A percentile compares a stretch with the other conserved stretches of the same genome.
phyloP scores from a whole-genome alignment of 2,113 vertebrate species.

The Ophthalmolycus amberensis region DNA sequence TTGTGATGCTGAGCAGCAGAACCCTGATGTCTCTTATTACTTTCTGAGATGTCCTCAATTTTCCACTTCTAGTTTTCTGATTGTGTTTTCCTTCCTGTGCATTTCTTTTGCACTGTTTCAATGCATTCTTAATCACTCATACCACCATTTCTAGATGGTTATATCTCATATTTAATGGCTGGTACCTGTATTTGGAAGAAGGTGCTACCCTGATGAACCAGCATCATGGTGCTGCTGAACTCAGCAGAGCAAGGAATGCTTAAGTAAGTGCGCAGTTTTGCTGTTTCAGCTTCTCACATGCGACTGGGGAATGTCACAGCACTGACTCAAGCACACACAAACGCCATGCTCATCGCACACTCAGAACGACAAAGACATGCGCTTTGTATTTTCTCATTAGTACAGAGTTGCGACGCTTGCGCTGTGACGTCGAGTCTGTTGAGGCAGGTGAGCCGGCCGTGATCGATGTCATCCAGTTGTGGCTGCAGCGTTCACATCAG shows the following conservation, averaged over 20 bases:
- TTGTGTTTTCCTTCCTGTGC: too few species aligned
- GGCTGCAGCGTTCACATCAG: constrained; percentile 53
- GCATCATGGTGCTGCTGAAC: constrained; percentile 37
- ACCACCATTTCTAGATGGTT: background rate
- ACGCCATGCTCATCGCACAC: constrained; percentile 1
- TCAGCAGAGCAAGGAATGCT: constrained; percentile 40
- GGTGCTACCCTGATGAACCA: constrained; percentile 10
- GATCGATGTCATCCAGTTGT: constrained; percentile 52
- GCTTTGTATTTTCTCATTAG: constrained; percentile 73
- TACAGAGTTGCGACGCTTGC: constrained; percentile 50
- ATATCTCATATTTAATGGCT: background rate
- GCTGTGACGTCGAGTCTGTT: constrained; percentile 28
- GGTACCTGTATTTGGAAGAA: background rate
- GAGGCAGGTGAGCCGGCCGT: constrained; percentile 35
- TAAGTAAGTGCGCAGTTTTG: constrained; percentile 42
- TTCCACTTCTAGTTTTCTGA: background rate
- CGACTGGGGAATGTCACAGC: constrained; percentile 72
- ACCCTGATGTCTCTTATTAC: background rate
- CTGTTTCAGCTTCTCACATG: constrained; percentile 72
- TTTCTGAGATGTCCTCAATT: background rate
- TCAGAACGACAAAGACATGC: constrained; percentile 38
- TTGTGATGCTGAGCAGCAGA: background rate
- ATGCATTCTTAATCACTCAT: too few species aligned
- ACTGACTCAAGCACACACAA: constrained; percentile 46
- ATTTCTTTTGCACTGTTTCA: background rate